Evolutionary conservation across 1,140 invertebrate genomes (phyloP).

Genomic region (Cydia pomonella): DNA sequence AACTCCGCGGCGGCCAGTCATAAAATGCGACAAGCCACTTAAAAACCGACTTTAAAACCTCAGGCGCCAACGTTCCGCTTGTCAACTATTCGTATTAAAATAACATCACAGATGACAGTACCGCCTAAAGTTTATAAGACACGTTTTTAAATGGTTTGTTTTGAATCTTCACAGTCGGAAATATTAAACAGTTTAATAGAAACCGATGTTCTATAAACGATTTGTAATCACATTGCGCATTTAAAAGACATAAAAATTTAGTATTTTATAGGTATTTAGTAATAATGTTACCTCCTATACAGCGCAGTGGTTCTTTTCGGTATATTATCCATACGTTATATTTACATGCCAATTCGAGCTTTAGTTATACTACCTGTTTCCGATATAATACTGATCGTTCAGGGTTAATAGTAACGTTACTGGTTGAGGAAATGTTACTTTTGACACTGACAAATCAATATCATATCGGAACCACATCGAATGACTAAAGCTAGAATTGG

Average conservation of each 20-base stretch:
- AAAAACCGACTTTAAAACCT: slow-evolving; percentile 3
- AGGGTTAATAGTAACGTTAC: too few species aligned
- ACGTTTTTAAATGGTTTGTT: neutral
- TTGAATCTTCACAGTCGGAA: neutral
- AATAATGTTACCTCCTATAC: neutral
- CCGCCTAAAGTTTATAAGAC: neutral
- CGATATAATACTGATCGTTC: too few species aligned
- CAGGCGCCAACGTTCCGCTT: neutral
- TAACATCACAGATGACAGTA: slow-evolving; percentile 1
- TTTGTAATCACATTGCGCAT: neutral
- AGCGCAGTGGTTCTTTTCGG: neutral
- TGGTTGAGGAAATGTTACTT: too few species aligned
- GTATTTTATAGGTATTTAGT: neutral
- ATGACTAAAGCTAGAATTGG: too few species aligned
- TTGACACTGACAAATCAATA: too few species aligned
- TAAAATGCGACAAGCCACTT: slow-evolving; percentile 6
- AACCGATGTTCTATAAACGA: slow-evolving; percentile 2
- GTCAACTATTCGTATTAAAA: slow-evolving; percentile 3
- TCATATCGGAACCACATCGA: too few species aligned
- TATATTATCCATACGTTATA: too few species aligned
- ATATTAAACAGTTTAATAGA: neutral
- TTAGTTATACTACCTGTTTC: too few species aligned
- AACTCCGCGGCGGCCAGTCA: neutral
- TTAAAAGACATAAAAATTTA: slow-evolving; percentile 16
- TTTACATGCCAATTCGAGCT: too few species aligned